Evolutionary conservation across 1,140 invertebrate genomes (phyloP), one percentile per base, ranked within the genome.

Genomic region (Hormaphis cornu): DNA sequence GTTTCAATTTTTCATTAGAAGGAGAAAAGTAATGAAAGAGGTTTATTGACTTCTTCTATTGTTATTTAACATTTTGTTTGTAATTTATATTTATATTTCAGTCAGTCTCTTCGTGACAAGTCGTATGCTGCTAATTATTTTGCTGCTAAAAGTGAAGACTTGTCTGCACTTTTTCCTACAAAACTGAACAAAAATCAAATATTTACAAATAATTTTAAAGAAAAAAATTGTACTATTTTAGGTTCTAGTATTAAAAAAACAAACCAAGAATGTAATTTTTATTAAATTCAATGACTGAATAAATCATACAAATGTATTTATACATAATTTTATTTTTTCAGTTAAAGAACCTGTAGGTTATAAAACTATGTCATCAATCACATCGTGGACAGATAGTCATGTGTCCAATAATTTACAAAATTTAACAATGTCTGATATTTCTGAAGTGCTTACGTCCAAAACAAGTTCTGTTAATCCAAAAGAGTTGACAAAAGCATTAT

Each of bases 81-180:
- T n/a, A 8, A 52, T n/a, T 16, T 30, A 7, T 9, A 30, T 3
- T 53, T n/a, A 30, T 18, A n/a, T 30, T 66, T 35, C 50, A 66
- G 61, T 9, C 61, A 66, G 14, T 66, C 61, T 1, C n/a, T 50
- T 35, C 44, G 50, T 33, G 50, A 66, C 35, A 28, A 18, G 24
- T 66, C 61, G n/a, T 66, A 50, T 33, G 44, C 44, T 16, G 44
- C 61, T 22, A 66, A 66, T 35, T 66, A 66, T 10, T 66, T 66
- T 66, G 61, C 61, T 48, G 18, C 61, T n/a, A 66, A 66, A 66
- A 48, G 61, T 66, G 61, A 66, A 66, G 61, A 66, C 14, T 46
- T 66, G n/a, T 66, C 61, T 33, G 18, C 12, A 48, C 48, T 66
- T 22, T 66, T 66, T 66, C 44, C 61, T 22, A 48, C 28, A 28